These are phyloP conservation scores for Megalurothrips usitatus DNA, from an alignment of 2,888 invertebrate species.

Conservation along the genomic window DNA sequence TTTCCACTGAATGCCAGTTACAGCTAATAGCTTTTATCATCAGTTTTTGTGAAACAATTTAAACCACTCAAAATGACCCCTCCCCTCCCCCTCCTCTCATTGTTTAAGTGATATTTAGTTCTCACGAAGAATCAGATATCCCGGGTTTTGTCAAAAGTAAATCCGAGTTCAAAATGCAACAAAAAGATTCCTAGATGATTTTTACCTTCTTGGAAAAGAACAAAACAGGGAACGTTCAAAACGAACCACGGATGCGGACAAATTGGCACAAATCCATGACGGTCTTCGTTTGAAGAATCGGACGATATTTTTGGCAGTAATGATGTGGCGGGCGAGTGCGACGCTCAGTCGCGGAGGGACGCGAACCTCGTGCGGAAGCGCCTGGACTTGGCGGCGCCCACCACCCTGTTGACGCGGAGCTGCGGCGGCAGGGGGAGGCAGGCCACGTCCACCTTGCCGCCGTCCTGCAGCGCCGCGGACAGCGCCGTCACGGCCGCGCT, in stretches of 20 bases:
- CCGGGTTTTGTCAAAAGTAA: too few relatives aligned
- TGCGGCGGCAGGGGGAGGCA: slow-evolving; percentile 39
- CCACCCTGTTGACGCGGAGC: slow-evolving; percentile 8
- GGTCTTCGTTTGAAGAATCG: too few relatives aligned
- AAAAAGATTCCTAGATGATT: too few relatives aligned
- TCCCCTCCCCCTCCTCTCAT: background rate
- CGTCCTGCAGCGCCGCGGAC: slow-evolving; percentile 45
- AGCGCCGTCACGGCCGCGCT: slow-evolving; percentile 45
- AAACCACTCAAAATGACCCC: background rate
- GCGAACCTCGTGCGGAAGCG: slow-evolving; percentile 8
- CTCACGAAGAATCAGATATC: too few relatives aligned
- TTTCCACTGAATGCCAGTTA: background rate
- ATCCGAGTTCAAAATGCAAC: too few relatives aligned
- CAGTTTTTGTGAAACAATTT: background rate
- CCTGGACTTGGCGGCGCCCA: background rate
- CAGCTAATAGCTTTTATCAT: background rate
- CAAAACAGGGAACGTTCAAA: too few relatives aligned
- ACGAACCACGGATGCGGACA: too few relatives aligned
- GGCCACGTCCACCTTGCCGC: slow-evolving; percentile 45
- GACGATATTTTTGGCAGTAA: too few relatives aligned
- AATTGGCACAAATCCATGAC: too few relatives aligned
- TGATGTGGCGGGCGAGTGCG: too few relatives aligned
- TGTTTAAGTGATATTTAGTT: too few relatives aligned
- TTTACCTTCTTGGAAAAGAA: too few relatives aligned
- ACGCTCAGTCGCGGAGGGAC: background rate